A percentile compares a stretch with the other conserved stretches of the same genome.
These are phyloP conservation scores for Pristionchus exspectatus DNA, from an alignment of 2,888 invertebrate genomes.

Conservation along the genomic window DNA sequence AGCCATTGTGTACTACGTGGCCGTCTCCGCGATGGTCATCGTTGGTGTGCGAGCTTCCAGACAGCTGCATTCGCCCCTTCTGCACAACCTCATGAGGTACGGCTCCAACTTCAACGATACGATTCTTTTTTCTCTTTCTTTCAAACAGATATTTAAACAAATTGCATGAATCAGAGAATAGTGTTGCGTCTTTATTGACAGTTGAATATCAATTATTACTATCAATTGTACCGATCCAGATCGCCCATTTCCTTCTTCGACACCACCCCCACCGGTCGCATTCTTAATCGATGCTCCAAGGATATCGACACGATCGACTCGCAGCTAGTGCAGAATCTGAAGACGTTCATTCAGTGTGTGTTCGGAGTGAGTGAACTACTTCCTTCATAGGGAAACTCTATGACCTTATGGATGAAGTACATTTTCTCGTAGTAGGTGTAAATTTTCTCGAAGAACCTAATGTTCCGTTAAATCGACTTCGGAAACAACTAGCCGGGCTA, in stretches of 20 bases:
- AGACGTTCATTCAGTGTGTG: constrained; percentile 72
- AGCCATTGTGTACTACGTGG: not conserved
- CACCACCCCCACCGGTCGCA: constrained; percentile 79
- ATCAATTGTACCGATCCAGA: too few relatives aligned
- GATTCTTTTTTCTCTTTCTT: too few relatives aligned
- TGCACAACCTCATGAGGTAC: constrained; percentile 63
- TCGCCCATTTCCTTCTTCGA: constrained; percentile 80
- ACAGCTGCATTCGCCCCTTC: constrained; percentile 66
- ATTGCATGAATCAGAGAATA: too few relatives aligned
- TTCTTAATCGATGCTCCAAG: constrained; percentile 80
- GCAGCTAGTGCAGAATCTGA: constrained; percentile 69
- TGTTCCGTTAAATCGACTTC: too few relatives aligned
- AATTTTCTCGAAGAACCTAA: too few relatives aligned
- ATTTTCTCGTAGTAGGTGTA: too few relatives aligned
- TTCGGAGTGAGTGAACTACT: not conserved
- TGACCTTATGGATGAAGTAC: too few relatives aligned
- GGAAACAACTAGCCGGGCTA: too few relatives aligned
- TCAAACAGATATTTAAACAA: too few relatives aligned
- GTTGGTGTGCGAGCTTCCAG: constrained; percentile 70
- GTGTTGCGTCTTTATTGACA: too few relatives aligned
- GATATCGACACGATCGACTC: constrained; percentile 74
- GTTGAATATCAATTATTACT: too few relatives aligned
- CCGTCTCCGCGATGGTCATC: constrained; percentile 62
- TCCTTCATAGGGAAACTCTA: not conserved
- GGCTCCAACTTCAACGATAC: too few relatives aligned